Evolutionary conservation across 2,797 vertebrate species (phyloP).

Genomic region (Falco berigora): DNA sequence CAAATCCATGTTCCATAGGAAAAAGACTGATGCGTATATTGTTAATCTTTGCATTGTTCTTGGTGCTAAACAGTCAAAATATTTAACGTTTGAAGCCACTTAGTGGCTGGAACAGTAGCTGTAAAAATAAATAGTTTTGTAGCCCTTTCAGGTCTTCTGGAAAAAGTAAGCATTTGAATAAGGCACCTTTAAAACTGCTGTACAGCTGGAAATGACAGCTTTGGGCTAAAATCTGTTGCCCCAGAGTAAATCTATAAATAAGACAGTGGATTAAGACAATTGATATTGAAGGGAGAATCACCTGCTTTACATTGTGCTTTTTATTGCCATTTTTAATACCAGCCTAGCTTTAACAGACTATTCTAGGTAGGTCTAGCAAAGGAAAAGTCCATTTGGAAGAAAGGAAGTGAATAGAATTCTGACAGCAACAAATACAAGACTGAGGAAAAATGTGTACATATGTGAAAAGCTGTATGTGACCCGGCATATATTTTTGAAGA

Average conservation of each 20-base stretch:
- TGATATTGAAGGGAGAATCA: not conserved
- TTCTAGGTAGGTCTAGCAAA: not conserved
- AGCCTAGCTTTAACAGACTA: not conserved
- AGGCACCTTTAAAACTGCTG: conserved; percentile 13
- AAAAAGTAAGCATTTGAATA: not conserved
- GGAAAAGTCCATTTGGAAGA: conserved; percentile 1
- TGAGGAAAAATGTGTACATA: not conserved
- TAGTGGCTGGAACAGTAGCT: conserved; percentile 26
- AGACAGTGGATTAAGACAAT: not conserved
- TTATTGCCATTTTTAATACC: not conserved
- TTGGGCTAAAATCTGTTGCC: not conserved
- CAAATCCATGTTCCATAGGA: not conserved
- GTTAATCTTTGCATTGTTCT: not conserved
- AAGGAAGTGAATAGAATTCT: conserved; percentile 19
- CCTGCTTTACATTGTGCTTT: not conserved
- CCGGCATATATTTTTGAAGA: not conserved
- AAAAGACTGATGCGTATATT: not conserved
- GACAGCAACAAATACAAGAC: not conserved
- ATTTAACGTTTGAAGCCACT: conserved; percentile 7
- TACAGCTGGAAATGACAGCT: conserved; percentile 35
- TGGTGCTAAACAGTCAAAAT: not conserved
- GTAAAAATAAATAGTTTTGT: conserved; percentile 26
- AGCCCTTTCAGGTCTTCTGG: not conserved
- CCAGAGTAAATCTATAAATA: not conserved
- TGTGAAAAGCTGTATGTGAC: not conserved